phyloP scores from a whole-genome alignment of 2,113 vertebrate genomes.

The Zosterops pallidus region DNA sequence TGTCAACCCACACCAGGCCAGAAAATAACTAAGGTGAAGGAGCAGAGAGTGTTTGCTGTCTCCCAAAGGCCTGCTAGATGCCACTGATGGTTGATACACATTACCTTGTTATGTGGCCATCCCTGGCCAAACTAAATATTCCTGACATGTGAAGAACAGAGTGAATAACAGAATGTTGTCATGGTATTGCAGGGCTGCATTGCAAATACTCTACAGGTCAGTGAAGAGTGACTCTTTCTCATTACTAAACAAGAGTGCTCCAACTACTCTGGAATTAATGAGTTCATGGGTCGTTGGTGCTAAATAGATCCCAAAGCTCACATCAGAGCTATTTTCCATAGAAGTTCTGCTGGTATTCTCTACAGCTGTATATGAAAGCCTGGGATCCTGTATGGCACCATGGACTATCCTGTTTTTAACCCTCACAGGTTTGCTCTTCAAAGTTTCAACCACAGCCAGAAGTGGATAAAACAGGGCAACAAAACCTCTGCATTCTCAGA shows the following conservation, averaged over 20 bases:
- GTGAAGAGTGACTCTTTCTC: background rate
- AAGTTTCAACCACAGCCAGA: background rate
- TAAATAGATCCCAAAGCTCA: background rate
- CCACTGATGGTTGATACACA: background rate
- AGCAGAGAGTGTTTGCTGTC: background rate
- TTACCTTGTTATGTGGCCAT: background rate
- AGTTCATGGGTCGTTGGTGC: background rate
- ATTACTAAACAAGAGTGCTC: background rate
- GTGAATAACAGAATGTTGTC: background rate
- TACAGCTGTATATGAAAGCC: background rate
- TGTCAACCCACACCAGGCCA: background rate
- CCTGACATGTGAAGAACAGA: background rate
- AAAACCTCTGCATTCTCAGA: background rate
- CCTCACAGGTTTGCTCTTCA: background rate
- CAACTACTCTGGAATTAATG: background rate
- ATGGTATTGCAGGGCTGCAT: background rate
- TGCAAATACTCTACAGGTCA: background rate
- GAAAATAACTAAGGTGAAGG: background rate
- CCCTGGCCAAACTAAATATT: background rate
- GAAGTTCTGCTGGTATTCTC: background rate
- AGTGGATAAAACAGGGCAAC: background rate
- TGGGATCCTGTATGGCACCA: background rate
- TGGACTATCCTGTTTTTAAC: fast-evolving
- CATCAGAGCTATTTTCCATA: background rate
- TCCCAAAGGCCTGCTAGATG: background rate